Base-by-base conservation (phyloP, 2,797 vertebrate genomes). In the Agapornis canus region DNA sequence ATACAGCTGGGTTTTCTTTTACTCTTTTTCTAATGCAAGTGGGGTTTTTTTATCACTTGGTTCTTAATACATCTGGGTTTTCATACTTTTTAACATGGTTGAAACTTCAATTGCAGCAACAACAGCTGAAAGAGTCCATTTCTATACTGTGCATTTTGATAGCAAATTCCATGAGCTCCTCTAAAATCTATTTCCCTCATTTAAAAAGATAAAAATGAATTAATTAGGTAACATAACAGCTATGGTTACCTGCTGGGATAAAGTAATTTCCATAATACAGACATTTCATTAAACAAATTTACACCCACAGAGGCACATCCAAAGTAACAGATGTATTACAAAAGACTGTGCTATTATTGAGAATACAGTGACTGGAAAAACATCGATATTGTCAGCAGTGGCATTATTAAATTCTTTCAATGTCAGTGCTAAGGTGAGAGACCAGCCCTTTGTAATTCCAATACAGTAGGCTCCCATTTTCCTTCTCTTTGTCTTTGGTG, bases 381-480 rank as follows among this genome's bases (percentile, higher is more conserved):
- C 12, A 35, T 13, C 20, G 10, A 7, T 6, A 5, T 4, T 51
- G 21, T 5, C 21, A 35, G 14, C 1, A 54, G 19, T 2, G 23
- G 22, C 35, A 29, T 54, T 10, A 45, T 32, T 35, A 22, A 63
- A n/a, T 40, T 32, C 17, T 61, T 64, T 48, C 23, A 4, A 5
- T 16, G 35, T 26, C 42, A 45, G 27, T 12, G 65, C 29, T 56
- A 35, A 11, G 9, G 19, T 27, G 32, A 81, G 78, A 57, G 27
- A 29, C 26, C 10, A 47, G 72, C 25, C 14, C 77, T 31, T 5
- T 42, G 19, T 16, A 56, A 18, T 25, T 9, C 0, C 2, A 32
- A 11, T 4, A 37, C 11, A 37, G 5, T 1, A 39, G 7, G 25
- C 45, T 61, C 27, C 51, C 25, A 2, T 15, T 42, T 39, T 29